These are phyloP conservation scores for Dysmachus trigonus DNA, from an alignment of 2,888 invertebrate genomes.

Conservation along the genomic window DNA sequence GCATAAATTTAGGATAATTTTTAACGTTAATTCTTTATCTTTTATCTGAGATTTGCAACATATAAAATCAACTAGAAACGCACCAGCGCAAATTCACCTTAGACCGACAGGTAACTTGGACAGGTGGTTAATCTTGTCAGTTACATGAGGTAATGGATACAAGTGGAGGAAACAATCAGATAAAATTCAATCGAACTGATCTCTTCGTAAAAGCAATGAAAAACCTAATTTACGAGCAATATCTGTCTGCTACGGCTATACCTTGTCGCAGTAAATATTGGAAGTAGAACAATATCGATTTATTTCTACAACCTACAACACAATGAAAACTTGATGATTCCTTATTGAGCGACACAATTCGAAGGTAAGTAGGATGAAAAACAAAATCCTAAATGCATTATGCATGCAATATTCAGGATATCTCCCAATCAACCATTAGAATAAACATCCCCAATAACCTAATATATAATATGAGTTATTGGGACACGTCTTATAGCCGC, in stretches of 20 bases:
- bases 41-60: too few relatives aligned
- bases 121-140: neutral
- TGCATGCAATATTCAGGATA: neutral
- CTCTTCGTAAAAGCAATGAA: neutral
- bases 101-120: neutral
- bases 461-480: neutral
- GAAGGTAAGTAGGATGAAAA: neutral
- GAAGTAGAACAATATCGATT: neutral
- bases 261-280: neutral
- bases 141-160: neutral
- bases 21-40: too few relatives aligned
- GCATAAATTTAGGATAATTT: too few relatives aligned
- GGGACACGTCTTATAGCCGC: neutral
- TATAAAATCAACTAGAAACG: neutral
- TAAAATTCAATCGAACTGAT: neutral
- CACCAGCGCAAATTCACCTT: neutral
- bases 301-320: neutral
- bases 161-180: neutral
- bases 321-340: neutral
- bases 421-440: neutral
- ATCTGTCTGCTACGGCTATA: neutral
- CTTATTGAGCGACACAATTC: neutral
- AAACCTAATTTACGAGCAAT: neutral
- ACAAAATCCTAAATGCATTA: neutral
- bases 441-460: neutral